Base-by-base conservation (phyloP, 2,888 invertebrate genomes). In the Ferrisia virgata region DNA sequence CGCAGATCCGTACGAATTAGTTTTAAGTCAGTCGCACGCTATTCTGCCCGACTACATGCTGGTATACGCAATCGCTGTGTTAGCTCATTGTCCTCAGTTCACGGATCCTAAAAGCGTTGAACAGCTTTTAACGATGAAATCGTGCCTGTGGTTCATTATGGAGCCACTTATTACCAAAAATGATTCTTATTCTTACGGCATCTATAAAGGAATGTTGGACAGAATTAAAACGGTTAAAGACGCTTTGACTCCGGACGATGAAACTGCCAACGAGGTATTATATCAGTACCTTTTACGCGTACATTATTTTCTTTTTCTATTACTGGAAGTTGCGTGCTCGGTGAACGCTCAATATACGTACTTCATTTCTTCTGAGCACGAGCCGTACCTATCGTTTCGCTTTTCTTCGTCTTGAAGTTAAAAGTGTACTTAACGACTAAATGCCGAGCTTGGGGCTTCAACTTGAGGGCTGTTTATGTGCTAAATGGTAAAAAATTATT, bases 11-110 rank as follows among this genome's bases (percentile, higher is more conserved):
- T 83, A 43, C 40, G 83, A 83, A 83, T 22, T 83, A 28, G 83
- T 83, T 22, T 31, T 83, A 13, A 83, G 31, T 28, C 83, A 83
- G 31, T 83, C 83, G 47, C 83, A 83, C 31, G 36, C 79, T 13
- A 95, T 96, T 88, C 91, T 98, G 89, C 98, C 99, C 83, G 99
- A 99, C 90, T 98, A 98, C 89, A 97, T 97, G 94, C 90, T 99
- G 88, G 96, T 97, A 86, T 98, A 98, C 90, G 95, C 97, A n/a
- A 94, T 98, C 87, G 96, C 98, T 79, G 93, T 99, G 82, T 91
- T 99, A 85, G 95, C 98, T n/a, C 97, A 98, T 89, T 95, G 97
- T 89, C 95, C 96, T 6, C 92, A 93, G 86, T 95, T 94, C 88
- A 93, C 93, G 80, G 91, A 92, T 86, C 92, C 94, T 89, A 92